Base-by-base conservation (phyloP, 2,888 invertebrate genomes). In the Drosophila paramelanica region DNA sequence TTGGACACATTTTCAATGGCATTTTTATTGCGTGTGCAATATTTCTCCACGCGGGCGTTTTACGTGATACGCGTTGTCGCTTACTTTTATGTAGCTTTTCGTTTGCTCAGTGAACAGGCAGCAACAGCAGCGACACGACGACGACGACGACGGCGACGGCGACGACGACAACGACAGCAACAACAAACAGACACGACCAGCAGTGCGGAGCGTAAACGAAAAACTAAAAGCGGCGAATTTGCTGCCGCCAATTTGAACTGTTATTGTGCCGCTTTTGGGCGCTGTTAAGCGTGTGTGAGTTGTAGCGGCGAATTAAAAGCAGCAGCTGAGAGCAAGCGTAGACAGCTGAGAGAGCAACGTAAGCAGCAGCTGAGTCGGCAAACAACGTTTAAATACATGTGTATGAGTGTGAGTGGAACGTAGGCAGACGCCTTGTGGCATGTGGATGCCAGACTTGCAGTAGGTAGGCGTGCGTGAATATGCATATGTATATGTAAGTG, bases 111-210 rank as follows among this genome's bases (percentile, higher is more conserved):
- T 65, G 52, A 58, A 56, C 67, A 66, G 50, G 50, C 67, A 57
- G 50, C 79, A 60, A 52, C 82, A 67, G 49, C 79, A 45, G 60
- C 82, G 49, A 60, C 38, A 66, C 69, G 52, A 56, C 70, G 49
- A 66, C 69, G 52, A 56, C 70, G 49, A 51, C 53, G 41, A 56
- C 58, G 56, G 45, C 59, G 43, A 50, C 58, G 33, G 46, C 52
- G 46, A 52, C 72, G 41, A 42, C 67, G 59, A 56, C 81, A 64
- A 68, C 74, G 73, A 73, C 71, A 80, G 78, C 81, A 79, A 82
- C 84, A 88, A 82, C 88, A 88, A 88, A 73, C 79, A 62, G 72
- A 67, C 81, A 81, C 79, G 73, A 89, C 90, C 89, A 84, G 68
- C 84, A 81, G 80, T 79, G 85, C 79, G 76, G 80, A 88, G 81